A percentile compares a stretch with the other conserved stretches of the same genome.
phyloP scores from a whole-genome alignment of 2,113 vertebrate genomes.

The Aptenodytes forsteri region DNA sequence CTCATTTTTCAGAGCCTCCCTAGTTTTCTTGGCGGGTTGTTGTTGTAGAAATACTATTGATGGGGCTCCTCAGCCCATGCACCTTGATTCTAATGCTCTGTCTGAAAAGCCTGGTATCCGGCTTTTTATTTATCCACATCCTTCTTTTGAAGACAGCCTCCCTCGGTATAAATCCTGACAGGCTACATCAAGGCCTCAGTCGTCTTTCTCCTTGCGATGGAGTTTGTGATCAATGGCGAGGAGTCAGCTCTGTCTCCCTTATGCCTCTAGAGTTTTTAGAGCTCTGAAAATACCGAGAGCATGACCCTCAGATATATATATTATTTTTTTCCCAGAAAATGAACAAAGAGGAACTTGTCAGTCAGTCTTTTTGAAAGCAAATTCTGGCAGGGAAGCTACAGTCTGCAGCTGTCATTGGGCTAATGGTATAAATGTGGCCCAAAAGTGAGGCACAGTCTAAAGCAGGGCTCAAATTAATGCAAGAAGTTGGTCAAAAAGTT shows the following conservation, averaged over 20 bases:
- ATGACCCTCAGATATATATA: conserved; percentile 50
- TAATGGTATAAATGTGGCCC: conserved; percentile 20
- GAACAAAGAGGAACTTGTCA: conserved; percentile 64
- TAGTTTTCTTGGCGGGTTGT: conserved; percentile 28
- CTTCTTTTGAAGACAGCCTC: conserved; percentile 34
- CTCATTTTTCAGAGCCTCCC: conserved; percentile 33
- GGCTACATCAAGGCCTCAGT: conserved; percentile 43
- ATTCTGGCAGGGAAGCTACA: conserved; percentile 26
- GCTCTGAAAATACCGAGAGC: conserved; percentile 72
- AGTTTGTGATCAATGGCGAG: conserved; percentile 60
- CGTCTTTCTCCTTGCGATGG: conserved; percentile 36
- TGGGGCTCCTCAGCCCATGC: conserved; percentile 4
- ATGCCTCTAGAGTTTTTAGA: conserved; percentile 63
- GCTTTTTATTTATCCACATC: conserved; percentile 52
- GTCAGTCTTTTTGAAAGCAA: conserved; percentile 55
- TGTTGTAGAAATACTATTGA: conserved; percentile 41
- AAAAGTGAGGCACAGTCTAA: not conserved
- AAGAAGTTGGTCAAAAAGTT: not conserved
- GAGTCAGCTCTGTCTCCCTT: conserved; percentile 63
- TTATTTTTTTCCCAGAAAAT: conserved; percentile 21
- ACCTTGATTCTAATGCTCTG: conserved; percentile 2
- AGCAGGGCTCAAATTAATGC: not conserved
- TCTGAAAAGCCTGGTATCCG: not conserved
- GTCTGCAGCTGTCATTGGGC: conserved; percentile 28
- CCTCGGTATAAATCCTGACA: conserved; percentile 59